Evolutionary conservation across 2,888 invertebrate genomes (phyloP).

Genomic region (Drosophila paranaensis): DNA sequence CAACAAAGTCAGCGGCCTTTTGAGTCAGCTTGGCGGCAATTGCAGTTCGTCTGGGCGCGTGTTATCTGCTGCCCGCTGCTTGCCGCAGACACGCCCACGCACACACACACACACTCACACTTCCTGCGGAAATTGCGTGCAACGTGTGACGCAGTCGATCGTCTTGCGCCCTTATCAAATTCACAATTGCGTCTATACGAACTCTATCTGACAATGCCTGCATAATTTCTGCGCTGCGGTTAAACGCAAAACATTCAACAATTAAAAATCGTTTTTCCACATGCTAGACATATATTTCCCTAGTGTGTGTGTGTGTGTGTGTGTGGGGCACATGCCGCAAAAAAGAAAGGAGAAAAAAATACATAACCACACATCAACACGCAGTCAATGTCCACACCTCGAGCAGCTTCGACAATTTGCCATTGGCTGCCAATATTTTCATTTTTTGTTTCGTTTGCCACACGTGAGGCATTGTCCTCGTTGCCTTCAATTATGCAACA

Average conservation of each 20-base stretch:
- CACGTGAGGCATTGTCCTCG: slow-evolving; percentile 56
- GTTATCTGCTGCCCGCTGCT: slow-evolving; percentile 45
- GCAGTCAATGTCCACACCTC: slow-evolving; percentile 52
- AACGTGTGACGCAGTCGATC: slow-evolving; percentile 42
- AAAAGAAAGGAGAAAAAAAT: slow-evolving; percentile 9
- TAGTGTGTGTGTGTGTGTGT: slow-evolving; percentile 27
- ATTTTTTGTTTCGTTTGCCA: slow-evolving; percentile 35
- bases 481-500: slow-evolving; percentile 84
- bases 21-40: slow-evolving; percentile 51
- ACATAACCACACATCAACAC: slow-evolving; percentile 82
- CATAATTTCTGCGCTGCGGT: slow-evolving; percentile 38
- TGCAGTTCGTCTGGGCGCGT: slow-evolving; percentile 29
- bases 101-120: slow-evolving; percentile 10
- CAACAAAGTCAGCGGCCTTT: slow-evolving; percentile 49
- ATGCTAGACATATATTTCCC: slow-evolving; percentile 37
- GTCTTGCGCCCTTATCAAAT: slow-evolving; percentile 52
- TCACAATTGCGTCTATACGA: slow-evolving; percentile 45
- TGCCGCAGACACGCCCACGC: slow-evolving; percentile 17
- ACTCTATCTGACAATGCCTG: slow-evolving; percentile 55
- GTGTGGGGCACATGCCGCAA: slow-evolving; percentile 29
- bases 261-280: slow-evolving; percentile 80
- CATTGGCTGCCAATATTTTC: slow-evolving; percentile 69
- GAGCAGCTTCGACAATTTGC: slow-evolving; percentile 68
- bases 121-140: slow-evolving; percentile 63
- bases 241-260: slow-evolving; percentile 62